Evolutionary conservation across 2,113 vertebrate genomes (phyloP), one percentile per base, ranked within the genome.

Genomic region (Daubentonia madagascariensis): DNA sequence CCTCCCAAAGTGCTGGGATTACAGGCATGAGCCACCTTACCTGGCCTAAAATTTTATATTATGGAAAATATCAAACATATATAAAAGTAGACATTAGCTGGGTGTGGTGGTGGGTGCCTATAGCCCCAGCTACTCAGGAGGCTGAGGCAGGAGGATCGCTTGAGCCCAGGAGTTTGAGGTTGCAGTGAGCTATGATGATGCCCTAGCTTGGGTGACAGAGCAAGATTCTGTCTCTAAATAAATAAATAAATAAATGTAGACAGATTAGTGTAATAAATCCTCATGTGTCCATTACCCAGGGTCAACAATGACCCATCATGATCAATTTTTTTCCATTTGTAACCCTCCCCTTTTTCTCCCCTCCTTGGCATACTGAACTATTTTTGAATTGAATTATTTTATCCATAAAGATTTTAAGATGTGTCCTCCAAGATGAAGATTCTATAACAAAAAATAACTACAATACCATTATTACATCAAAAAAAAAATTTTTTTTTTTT

Each of bases 351-450:
- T 61, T 89, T 83, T 32, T 45, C 3, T 81, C 35, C 12, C 20
- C 17, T 94, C 50, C 32, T 14, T 87, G 8, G 40, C 54, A 40
- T n/a, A 40, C 40, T 50, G 13, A 92, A 92, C 92, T 83, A 76
- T 88, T 85, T 85, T 87, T 87, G 32, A 96, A 65, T 86, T 72
- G 17, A 90, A 90, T 76, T 59, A 59, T 45, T 91, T 54, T 95
- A 63, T 61, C 80, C 22, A 23, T 54, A 63, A 68, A 65, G 40
- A 78, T 50, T 80, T 61, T 61, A 87, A 37, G 32, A 37, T 83
- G 3, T 11, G 70, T 40, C 65, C 22, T 75, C 65, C 84, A 40
- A 81, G 67, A 30, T 48, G 70, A 92, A 40, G 1, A 68, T 67
- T 73, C 73, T 87, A 18, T 90, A 73, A 50, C 13, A 70, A 81